Evolutionary conservation across 2,113 vertebrate species (phyloP).

Genomic region (Python bivittatus): DNA sequence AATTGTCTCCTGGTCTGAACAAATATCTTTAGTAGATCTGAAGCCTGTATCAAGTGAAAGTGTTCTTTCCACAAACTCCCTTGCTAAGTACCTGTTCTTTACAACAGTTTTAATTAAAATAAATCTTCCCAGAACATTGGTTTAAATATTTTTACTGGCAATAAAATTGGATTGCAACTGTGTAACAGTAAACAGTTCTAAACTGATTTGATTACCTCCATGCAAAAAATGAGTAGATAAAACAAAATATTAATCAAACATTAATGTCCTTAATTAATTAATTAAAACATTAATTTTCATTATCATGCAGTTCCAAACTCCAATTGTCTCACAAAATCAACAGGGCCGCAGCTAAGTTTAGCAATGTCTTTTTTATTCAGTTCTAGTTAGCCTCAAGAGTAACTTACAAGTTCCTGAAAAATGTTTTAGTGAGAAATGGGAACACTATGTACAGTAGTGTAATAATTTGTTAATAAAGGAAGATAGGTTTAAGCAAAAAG

Average conservation of each 20-base stretch:
- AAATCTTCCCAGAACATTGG: background rate
- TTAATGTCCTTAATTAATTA: background rate
- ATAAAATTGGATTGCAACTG: background rate
- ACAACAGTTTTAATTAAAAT: background rate
- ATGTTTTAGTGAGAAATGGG: constrained; percentile 1
- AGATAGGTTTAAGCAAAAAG: background rate
- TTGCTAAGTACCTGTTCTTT: background rate
- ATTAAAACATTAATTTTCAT: background rate
- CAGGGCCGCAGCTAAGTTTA: background rate
- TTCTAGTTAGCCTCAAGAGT: background rate
- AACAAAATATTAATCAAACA: background rate
- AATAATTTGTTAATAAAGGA: constrained; percentile 15
- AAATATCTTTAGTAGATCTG: background rate
- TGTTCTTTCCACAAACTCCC: background rate
- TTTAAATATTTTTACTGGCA: background rate
- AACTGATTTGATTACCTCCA: background rate
- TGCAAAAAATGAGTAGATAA: background rate
- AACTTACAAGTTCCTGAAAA: background rate
- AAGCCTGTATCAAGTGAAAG: background rate
- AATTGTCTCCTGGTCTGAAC: background rate
- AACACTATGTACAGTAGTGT: background rate
- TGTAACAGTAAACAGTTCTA: background rate
- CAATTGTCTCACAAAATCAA: background rate
- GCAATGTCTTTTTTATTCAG: background rate
- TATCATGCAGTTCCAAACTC: background rate